phyloP scores from a whole-genome alignment of 2,113 vertebrate genomes.

The Oncorhynchus kisutch region DNA sequence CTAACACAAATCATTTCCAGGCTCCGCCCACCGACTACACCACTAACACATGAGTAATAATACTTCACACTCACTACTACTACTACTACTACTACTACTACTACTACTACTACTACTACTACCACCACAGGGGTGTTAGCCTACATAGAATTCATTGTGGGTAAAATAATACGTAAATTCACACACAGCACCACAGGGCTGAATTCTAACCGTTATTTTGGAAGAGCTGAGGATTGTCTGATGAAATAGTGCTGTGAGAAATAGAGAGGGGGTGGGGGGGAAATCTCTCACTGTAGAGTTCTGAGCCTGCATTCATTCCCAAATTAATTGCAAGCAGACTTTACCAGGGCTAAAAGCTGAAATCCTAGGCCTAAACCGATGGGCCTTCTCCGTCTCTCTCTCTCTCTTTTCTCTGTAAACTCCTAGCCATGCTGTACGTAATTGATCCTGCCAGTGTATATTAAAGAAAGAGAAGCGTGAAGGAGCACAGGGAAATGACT shows the following conservation, averaged over 20 bases:
- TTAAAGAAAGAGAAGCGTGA: constrained; percentile 27
- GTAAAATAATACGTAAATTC: constrained; percentile 1
- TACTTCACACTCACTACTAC: not conserved
- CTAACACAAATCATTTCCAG: not conserved
- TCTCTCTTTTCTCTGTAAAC: constrained; percentile 40
- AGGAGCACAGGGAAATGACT: constrained; percentile 66
- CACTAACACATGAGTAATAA: not conserved
- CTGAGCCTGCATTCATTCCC: constrained; percentile 66
- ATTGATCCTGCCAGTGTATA: constrained; percentile 67
- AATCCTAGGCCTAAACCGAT: constrained; percentile 58
- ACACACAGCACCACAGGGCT: constrained; percentile 9
- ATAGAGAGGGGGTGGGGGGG: constrained; percentile 17
- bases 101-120: too few relatives aligned
- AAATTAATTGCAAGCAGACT: constrained; percentile 66
- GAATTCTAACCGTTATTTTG: not conserved
- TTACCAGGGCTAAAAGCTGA: constrained; percentile 64
- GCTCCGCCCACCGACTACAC: not conserved
- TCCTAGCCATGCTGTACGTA: constrained; percentile 64
- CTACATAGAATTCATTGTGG: constrained; percentile 4
- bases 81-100: too few relatives aligned
- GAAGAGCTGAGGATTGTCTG: constrained; percentile 31
- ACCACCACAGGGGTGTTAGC: not conserved
- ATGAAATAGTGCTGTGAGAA: constrained; percentile 47
- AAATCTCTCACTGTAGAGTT: constrained; percentile 26
- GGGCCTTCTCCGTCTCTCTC: constrained; percentile 31